A percentile compares a stretch with the other conserved stretches of the same genome.
Conservation (phyloP, 1,140 invertebrate species). For the Rhagoletis pomonella region DNA sequence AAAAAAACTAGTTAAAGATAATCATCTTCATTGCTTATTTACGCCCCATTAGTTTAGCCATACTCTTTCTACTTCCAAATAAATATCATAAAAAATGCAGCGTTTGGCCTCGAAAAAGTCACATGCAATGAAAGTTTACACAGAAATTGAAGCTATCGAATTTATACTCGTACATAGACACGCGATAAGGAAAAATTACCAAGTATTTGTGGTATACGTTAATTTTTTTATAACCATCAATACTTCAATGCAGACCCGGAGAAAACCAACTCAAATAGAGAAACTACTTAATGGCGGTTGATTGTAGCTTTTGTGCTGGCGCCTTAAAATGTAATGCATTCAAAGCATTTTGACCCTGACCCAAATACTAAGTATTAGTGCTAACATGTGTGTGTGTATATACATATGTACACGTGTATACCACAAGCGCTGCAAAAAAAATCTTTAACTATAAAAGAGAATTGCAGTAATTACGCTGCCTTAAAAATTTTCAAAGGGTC, state of each 20-base stretch:
- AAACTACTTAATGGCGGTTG: no score
- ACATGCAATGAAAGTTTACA: background rate
- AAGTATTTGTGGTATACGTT: background rate
- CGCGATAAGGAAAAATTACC: background rate
- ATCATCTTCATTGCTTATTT: no score
- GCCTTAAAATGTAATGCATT: background rate
- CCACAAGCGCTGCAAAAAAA: no score
- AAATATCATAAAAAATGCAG: background rate
- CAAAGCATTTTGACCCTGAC: constrained; percentile 38
- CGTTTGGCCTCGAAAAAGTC: background rate
- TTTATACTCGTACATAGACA: background rate
- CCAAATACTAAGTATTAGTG: background rate
- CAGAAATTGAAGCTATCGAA: background rate
- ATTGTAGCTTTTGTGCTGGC: no score
- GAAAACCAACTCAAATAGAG: background rate
- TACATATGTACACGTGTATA: no score
- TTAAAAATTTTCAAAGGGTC: no score
- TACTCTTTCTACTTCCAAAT: background rate
- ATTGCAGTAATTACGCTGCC: no score
- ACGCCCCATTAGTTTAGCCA: no score
- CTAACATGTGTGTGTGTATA: background rate
- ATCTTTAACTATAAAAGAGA: no score
- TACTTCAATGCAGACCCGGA: background rate
- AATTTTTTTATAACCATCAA: background rate
- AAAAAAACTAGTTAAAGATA: no score